Percentiles rank a stretch among this genome's conserved stretches.
phyloP scores from a whole-genome alignment of 2,888 invertebrate genomes.

The Rotaria magnacalcarata region DNA sequence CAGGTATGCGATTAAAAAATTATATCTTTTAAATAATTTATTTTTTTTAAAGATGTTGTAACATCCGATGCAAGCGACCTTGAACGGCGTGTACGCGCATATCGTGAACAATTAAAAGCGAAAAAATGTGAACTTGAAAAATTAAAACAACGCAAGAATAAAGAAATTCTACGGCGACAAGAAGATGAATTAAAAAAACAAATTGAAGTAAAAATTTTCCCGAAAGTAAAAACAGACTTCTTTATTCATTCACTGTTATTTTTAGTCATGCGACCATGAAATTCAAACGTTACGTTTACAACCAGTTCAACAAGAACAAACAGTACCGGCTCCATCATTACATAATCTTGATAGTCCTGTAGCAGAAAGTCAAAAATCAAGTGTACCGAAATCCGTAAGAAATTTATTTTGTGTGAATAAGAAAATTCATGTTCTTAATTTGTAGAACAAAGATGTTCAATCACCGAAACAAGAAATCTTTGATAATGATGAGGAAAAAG shows the following conservation, averaged over 20 bases:
- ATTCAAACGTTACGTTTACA: conserved; percentile 27
- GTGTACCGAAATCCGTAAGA: not conserved
- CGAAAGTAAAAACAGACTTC: too few relatives aligned
- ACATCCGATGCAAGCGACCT: conserved; percentile 62
- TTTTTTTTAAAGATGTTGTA: not conserved
- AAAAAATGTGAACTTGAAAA: conserved; percentile 61
- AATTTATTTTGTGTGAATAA: not conserved
- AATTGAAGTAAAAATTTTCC: conserved; percentile 58
- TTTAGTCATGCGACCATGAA: conserved; percentile 14
- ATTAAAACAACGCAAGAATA: conserved; percentile 59
- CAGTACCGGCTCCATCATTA: not conserved
- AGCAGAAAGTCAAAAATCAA: not conserved
- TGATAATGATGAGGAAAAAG: not conserved
- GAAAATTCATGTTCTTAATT: not conserved
- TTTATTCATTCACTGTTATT: not conserved
- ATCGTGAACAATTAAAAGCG: conserved; percentile 61
- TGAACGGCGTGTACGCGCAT: conserved; percentile 61
- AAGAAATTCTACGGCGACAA: conserved; percentile 61
- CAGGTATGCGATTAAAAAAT: not conserved
- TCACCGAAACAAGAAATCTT: too few relatives aligned
- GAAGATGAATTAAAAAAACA: conserved; percentile 62
- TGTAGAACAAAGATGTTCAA: too few relatives aligned
- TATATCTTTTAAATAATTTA: too few relatives aligned
- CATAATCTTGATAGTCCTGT: not conserved
- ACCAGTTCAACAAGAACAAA: conserved; percentile 12